Conservation (phyloP, 2,888 invertebrate species). For the Carabus problematicus region DNA sequence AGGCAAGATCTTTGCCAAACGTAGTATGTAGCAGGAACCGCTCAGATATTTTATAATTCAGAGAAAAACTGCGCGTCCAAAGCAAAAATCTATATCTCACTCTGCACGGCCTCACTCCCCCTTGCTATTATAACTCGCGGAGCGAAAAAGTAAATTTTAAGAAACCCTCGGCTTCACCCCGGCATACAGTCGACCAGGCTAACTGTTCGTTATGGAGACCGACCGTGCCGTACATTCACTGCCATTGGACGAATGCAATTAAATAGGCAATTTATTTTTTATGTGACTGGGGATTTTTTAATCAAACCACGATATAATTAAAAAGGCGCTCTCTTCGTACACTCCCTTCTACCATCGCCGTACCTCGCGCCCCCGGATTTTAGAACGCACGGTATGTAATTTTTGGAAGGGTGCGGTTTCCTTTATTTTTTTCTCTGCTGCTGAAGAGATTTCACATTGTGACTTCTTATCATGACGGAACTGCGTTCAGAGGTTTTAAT, state of each 20-base stretch:
- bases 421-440: slow-evolving; percentile 44
- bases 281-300: slow-evolving; percentile 58
- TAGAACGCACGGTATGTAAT: slow-evolving; percentile 29
- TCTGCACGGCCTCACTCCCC: slow-evolving; percentile 52
- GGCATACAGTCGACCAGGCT: slow-evolving; percentile 53
- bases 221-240: slow-evolving; percentile 20
- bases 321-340: slow-evolving; percentile 32
- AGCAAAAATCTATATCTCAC: slow-evolving; percentile 62
- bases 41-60: slow-evolving; percentile 60
- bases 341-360: neutral
- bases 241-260: slow-evolving; percentile 52
- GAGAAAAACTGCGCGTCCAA: slow-evolving; percentile 59
- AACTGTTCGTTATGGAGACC: slow-evolving; percentile 46
- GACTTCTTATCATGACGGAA: slow-evolving; percentile 36
- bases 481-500: slow-evolving; percentile 29
- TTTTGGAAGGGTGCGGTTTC: slow-evolving; percentile 44
- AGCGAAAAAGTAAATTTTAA: slow-evolving; percentile 61
- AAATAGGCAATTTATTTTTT: slow-evolving; percentile 61
- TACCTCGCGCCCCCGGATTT: neutral
- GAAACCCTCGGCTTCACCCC: slow-evolving; percentile 51
- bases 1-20: no score
- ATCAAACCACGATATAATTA: slow-evolving; percentile 56
- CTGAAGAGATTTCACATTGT: slow-evolving; percentile 45
- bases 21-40: no score
- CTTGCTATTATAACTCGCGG: slow-evolving; percentile 60